Evolutionary conservation across 1,140 invertebrate genomes (phyloP).

Genomic region (Heliconius nattereri): DNA sequence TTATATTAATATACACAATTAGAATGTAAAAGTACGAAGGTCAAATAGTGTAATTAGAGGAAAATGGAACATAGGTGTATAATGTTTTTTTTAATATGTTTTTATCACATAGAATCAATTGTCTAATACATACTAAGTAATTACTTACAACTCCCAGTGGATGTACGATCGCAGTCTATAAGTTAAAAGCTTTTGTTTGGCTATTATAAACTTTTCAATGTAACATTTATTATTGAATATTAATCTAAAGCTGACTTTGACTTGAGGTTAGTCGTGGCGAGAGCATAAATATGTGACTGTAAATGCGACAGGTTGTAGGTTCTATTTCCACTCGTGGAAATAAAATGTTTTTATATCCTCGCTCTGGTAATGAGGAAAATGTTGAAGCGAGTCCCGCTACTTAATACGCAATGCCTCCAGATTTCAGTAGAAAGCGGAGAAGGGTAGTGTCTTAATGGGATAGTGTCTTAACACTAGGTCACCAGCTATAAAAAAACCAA

Average conservation of each 20-base stretch:
- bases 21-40: not conserved
- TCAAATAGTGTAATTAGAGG: not conserved
- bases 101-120: not conserved
- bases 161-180: not conserved
- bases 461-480: too few relatives aligned
- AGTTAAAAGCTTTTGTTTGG: not conserved
- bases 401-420: too few relatives aligned
- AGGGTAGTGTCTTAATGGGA: too few relatives aligned
- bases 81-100: not conserved
- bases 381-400: too few relatives aligned
- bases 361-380: too few relatives aligned
- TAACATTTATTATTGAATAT: not conserved
- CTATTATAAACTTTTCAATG: not conserved
- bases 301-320: too few relatives aligned
- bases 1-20: not conserved
- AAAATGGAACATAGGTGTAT: not conserved
- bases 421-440: too few relatives aligned
- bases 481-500: too few relatives aligned
- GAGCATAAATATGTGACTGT: too few relatives aligned
- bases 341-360: too few relatives aligned
- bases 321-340: too few relatives aligned
- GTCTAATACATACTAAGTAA: not conserved
- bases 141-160: slow-evolving; percentile 3
- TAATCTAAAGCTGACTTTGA: not conserved
- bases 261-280: too few relatives aligned